Evolutionary conservation across 2,113 vertebrate genomes (phyloP), one percentile per base, ranked within the genome.

Genomic region (Sarotherodon lohbergeri): DNA sequence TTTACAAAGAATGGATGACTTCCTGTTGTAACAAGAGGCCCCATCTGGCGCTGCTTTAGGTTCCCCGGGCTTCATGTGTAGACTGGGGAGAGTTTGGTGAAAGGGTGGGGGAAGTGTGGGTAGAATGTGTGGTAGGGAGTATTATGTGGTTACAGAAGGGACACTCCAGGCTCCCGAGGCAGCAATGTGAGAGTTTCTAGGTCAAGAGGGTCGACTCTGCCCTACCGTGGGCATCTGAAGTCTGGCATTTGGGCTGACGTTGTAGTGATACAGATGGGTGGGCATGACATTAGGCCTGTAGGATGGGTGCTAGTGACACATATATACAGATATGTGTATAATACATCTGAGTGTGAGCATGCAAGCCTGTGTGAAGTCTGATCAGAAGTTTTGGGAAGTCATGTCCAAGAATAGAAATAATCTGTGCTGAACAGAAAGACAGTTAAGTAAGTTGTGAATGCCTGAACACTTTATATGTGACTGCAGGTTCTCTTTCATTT

Each of bases 11-110:
- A 91, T 85, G 87, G 86, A 85, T 85, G 90, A 88, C 88, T 86
- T 86, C 88, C 89, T 93, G 90, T 93, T 91, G 92, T 81, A 90
- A 93, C 91, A 89, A 89, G 91, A 89, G 93, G 88, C 87, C 92
- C 92, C 93, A 94, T 95, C 94, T 95, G 94, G 92, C 10, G 56
- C 81, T 85, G 89, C 86, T 92, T 92, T 94, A n/a, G 86, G 50
- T 83, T 91, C 90, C 88, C 88, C 89, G 14, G 91, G 93, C 93
- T 90, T 83, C 56, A 63, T 80, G 87, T 89, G 89, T 83, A 88
- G 92, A 90, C 84, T 50, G 73, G 73, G 86, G 36, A 55, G 80
- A 79, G 86, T 57, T 41, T 76, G 88, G 84, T 22, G 32, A 80
- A 46, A 39, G 6, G 52, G 43, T 78, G 46, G 41, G 55, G 71